A percentile compares a stretch with the other conserved stretches of the same genome.
phyloP scores from a whole-genome alignment of 2,113 vertebrate genomes.

The Labrus mixtus region DNA sequence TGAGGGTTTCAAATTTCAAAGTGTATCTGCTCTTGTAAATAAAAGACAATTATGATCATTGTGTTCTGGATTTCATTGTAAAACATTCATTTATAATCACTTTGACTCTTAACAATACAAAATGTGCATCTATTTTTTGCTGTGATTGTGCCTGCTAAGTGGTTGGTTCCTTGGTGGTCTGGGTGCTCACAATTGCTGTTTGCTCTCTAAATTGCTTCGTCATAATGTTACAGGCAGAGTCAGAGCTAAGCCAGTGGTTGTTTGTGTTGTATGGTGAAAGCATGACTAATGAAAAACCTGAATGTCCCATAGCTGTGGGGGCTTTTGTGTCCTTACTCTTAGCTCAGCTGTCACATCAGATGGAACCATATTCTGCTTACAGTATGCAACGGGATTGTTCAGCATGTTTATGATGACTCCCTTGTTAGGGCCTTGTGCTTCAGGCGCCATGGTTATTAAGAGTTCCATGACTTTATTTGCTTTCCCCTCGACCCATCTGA shows the following conservation, averaged over 20 bases:
- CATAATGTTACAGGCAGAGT: constrained; percentile 1
- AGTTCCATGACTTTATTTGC: background rate
- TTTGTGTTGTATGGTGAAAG: constrained; percentile 4
- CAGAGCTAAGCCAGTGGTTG: background rate
- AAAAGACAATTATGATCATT: too few species aligned
- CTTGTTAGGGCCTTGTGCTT: constrained; percentile 30
- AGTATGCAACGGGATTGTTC: constrained; percentile 7
- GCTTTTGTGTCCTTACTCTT: background rate
- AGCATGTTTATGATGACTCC: constrained; percentile 26
- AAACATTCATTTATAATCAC: too few species aligned
- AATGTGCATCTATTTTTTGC: too few species aligned
- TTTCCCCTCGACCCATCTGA: constrained; percentile 2
- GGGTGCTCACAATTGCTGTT: background rate
- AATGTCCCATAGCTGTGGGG: constrained; percentile 7
- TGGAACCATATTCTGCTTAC: constrained; percentile 22
- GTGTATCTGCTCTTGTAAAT: too few species aligned
- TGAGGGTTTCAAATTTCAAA: too few species aligned
- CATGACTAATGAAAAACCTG: constrained; percentile 40
- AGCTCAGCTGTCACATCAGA: constrained; percentile 41
- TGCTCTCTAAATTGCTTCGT: constrained; percentile 6
- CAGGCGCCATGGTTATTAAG: constrained; percentile 1
- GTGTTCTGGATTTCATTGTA: too few species aligned
- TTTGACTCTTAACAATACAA: too few species aligned
- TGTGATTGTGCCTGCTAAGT: background rate
- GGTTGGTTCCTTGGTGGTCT: background rate